phyloP scores from a whole-genome alignment of 2,113 vertebrate genomes.

The Chrysemys picta region DNA sequence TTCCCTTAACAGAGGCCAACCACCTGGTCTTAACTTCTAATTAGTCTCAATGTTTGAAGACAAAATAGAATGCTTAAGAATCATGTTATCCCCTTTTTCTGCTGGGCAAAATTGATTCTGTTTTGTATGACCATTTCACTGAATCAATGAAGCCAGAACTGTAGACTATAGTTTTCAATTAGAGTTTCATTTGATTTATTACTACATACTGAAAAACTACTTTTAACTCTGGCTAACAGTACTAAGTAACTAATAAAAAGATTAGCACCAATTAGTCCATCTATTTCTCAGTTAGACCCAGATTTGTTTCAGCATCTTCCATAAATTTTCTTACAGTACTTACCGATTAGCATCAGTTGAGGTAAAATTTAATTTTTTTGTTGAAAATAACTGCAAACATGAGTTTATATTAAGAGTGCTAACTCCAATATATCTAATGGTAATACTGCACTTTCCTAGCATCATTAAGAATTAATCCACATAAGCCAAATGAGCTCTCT shows the following conservation, averaged over 20 bases:
- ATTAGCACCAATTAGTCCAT: neutral
- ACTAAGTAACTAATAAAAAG: neutral
- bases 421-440: neutral
- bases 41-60: conserved; percentile 4
- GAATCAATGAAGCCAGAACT: neutral
- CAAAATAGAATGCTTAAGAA: neutral
- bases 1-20: conserved; percentile 17
- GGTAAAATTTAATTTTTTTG: neutral
- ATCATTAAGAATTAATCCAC: neutral
- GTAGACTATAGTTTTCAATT: neutral
- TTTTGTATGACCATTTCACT: neutral
- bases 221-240: neutral
- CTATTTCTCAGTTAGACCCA: neutral
- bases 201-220: conserved; percentile 23
- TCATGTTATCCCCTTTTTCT: neutral
- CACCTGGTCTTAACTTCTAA: neutral
- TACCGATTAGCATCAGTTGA: neutral
- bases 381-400: neutral
- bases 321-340: neutral
- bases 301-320: neutral
- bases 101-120: conserved; percentile 16
- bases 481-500: neutral
- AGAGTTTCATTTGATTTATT: neutral
- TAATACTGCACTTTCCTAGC: neutral
- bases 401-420: neutral